Evolutionary conservation across 2,113 vertebrate genomes (phyloP), one percentile per base, ranked within the genome.

Genomic region (Lepus americanus): DNA sequence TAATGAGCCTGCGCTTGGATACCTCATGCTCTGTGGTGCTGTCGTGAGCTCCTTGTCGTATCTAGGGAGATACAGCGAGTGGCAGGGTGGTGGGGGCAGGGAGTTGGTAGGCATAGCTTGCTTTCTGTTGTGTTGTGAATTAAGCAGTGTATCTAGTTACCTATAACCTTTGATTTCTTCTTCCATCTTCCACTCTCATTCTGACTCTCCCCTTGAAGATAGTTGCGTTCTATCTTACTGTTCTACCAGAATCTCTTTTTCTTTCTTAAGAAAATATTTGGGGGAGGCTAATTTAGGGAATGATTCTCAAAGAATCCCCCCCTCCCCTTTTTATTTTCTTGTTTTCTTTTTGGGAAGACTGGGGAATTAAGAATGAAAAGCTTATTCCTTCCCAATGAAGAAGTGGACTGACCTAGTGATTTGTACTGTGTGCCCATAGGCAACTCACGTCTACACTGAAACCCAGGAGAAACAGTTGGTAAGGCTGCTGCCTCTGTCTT

Each of bases 341-440:
- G 33, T 66, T 61, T 88, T 79, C 23, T 19, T 87, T 69, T 77
- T 90, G 59, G 39, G 12, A 39, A 27, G n/a, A 11, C 16, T 82
- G 51, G 82, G 64, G 12, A 77, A 59, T 95, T 90, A 73, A 87
- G 33, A 44, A 82, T 44, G 74, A 59, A 89, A 86, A 83, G 25
- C 29, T 88, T 86, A 7, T 91, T 96, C 95, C 70, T 94, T 88
- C 36, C 31, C 44, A 63, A 72, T 87, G 20, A 88, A 78, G 72
- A 39, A 36, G 14, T 49, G 11, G 63, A 1, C 31, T 51, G 66
- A 11, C 39, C 14, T 29, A 6, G 31, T 93, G 91, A 23, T 69
- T 78, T 31, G 12, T 9, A 17, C 67, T 27, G 74, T 39, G n/a
- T 55, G n/a, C 66, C 74, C 11, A 9, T 23, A 33, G 85, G 39